Evolutionary conservation across 2,113 vertebrate genomes (phyloP), one percentile per base, ranked within the genome.

Genomic region (Mustela nigripes): DNA sequence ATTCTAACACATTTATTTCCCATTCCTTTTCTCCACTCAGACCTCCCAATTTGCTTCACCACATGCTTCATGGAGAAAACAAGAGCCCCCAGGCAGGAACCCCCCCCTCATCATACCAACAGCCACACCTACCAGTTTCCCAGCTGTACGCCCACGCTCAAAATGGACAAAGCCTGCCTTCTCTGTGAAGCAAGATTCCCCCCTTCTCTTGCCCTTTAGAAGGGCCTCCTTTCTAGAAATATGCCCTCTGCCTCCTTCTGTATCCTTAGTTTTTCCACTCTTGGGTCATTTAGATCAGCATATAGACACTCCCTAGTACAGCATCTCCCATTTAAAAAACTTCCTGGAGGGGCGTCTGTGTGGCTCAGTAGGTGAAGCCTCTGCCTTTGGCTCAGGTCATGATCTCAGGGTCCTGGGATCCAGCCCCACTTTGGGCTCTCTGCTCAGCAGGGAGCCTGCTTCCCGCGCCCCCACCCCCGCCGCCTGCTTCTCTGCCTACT

Each of bases 401-500:
- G 53, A 2, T 56, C 53, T 18, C 16, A 56, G 16, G 53, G 53
- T 56, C 16, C 16, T 6, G 53, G 53, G 16, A 56, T 56, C 1
- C 0, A 56, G 53, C 5, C 53, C 53, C 5, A 0, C 53, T 18
- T 56, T 5, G 16, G 53, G 53, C 53, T 56, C 53, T 56, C 53
- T 56, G 53, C 53, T 56, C 16, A 56, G 4, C 53, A 56, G 53
- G 53, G 53, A 56, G 53, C 53, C 53, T 56, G 53, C 53, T 56
- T 53, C 53, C 53, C 4, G 12, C 4, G 0, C 53, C 53, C 0
- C 53, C 1, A 15, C 1, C 3, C 50, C 12, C 48, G 11, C 12
- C 3, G 12, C 15, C 53, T 56, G 53, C 53, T 6, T 56, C 16
- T 18, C 53, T 56, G 53, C 53, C 53, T 56, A 56, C 53, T 56